Percentiles rank a stretch among this genome's conserved stretches.
Conservation (phyloP, 1,140 invertebrate species). For the Druon quercuslanigerum region DNA sequence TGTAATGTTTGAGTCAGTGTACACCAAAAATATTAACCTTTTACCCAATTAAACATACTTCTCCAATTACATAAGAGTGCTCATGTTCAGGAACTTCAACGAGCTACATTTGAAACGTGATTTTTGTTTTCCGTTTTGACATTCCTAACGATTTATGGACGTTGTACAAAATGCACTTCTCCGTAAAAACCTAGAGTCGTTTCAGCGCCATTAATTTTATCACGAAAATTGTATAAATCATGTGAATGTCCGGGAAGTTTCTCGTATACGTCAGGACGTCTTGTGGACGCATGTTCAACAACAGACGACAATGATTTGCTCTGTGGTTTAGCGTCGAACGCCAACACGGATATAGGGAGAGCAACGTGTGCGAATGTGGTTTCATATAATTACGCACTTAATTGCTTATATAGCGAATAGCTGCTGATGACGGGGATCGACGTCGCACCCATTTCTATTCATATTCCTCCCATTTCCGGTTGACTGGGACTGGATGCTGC, state of each 20-base stretch:
- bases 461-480: neutral
- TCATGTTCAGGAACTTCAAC: conserved; percentile 6
- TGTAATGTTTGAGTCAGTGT: no score
- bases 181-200: conserved; percentile 2
- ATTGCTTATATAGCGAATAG: conserved; percentile 15
- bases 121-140: conserved; percentile 29
- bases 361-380: conserved; percentile 8
- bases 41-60: no score
- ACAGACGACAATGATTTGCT: conserved; percentile 29
- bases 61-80: neutral
- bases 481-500: neutral
- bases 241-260: conserved; percentile 1
- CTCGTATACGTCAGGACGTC: conserved; percentile 17
- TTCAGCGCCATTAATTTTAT: conserved; percentile 18
- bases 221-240: conserved; percentile 29
- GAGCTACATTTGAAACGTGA: conserved; percentile 22
- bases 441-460: neutral
- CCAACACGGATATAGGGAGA: neutral
- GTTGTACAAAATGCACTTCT: conserved; percentile 28
- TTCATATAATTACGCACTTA: conserved; percentile 27
- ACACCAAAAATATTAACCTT: no score
- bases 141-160: conserved; percentile 22
- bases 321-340: conserved; percentile 23
- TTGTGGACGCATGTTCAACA: conserved; percentile 26
- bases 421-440: conserved; percentile 13